A percentile compares a stretch with the other conserved stretches of the same genome.
phyloP scores from a whole-genome alignment of 2,797 vertebrate species.

The Propithecus perrieri region DNA sequence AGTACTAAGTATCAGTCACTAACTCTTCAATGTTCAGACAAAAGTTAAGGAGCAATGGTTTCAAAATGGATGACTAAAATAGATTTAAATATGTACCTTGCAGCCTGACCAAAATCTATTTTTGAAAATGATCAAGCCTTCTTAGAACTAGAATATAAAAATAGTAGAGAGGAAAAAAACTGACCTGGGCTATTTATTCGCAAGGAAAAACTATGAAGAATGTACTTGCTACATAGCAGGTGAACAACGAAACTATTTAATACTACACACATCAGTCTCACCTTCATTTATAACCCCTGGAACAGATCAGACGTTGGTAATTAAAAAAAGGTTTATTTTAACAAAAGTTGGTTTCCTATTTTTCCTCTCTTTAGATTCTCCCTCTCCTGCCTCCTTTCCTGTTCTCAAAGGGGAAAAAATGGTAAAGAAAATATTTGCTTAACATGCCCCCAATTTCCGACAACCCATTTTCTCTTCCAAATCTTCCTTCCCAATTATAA shows the following conservation, averaged over 20 bases:
- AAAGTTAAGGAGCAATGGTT: slow-evolving; percentile 7
- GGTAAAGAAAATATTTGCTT: neutral
- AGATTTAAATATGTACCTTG: neutral
- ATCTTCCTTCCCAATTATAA: slow-evolving; percentile 18
- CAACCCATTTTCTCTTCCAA: neutral
- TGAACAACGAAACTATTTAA: neutral
- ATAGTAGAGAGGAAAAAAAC: neutral
- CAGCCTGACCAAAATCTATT: neutral
- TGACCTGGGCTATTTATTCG: neutral
- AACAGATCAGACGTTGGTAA: neutral
- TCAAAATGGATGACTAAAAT: neutral
- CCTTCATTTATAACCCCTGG: neutral
- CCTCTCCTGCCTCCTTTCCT: neutral
- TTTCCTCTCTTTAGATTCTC: slow-evolving; percentile 8
- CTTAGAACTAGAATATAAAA: neutral
- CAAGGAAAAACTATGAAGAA: neutral
- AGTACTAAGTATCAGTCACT: neutral
- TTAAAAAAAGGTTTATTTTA: neutral
- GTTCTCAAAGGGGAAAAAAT: neutral
- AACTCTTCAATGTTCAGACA: neutral
- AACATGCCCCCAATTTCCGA: neutral
- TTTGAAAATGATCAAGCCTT: neutral
- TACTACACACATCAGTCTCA: neutral
- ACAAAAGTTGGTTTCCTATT: neutral
- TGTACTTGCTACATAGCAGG: neutral